A percentile compares a stretch with the other conserved stretches of the same genome.
phyloP scores from a whole-genome alignment of 2,888 invertebrate genomes.

The Athetis lepigone region DNA sequence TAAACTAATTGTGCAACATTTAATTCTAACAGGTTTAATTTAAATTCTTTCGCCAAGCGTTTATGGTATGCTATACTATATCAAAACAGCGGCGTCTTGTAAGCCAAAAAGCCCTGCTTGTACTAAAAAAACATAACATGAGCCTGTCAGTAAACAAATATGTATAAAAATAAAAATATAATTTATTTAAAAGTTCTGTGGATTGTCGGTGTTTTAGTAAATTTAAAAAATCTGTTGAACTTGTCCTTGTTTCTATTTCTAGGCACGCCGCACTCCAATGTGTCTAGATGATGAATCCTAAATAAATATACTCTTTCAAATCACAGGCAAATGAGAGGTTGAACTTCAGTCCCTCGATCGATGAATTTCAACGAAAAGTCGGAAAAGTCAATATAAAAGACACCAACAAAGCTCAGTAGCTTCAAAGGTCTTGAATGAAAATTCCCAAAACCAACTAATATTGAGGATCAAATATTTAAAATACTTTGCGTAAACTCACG shows the following conservation, averaged over 20 bases:
- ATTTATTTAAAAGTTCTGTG: too few species aligned
- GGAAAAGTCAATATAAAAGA: constrained; percentile 10
- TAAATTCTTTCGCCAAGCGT: neutral
- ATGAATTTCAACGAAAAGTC: constrained; percentile 3
- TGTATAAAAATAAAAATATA: too few species aligned
- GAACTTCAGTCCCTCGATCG: neutral
- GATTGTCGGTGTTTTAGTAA: too few species aligned
- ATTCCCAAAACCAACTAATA: constrained; percentile 36
- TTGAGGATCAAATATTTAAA: constrained; percentile 35
- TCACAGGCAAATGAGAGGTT: neutral
- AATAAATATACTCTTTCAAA: neutral
- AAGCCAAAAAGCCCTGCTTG: too few species aligned
- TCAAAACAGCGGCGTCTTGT: neutral
- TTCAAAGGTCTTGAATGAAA: constrained; percentile 26
- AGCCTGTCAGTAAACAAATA: too few species aligned
- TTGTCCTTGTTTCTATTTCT: too few species aligned
- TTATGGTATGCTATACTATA: neutral
- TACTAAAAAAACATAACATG: too few species aligned
- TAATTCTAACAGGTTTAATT: neutral
- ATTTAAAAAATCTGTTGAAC: too few species aligned
- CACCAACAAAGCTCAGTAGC: neutral
- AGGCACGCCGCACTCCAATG: too few species aligned
- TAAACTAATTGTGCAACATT: neutral
- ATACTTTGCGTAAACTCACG: constrained; percentile 24
- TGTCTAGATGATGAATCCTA: too few species aligned